Evolutionary conservation across 2,888 invertebrate species (phyloP).

Genomic region (Autographa pulchrina): DNA sequence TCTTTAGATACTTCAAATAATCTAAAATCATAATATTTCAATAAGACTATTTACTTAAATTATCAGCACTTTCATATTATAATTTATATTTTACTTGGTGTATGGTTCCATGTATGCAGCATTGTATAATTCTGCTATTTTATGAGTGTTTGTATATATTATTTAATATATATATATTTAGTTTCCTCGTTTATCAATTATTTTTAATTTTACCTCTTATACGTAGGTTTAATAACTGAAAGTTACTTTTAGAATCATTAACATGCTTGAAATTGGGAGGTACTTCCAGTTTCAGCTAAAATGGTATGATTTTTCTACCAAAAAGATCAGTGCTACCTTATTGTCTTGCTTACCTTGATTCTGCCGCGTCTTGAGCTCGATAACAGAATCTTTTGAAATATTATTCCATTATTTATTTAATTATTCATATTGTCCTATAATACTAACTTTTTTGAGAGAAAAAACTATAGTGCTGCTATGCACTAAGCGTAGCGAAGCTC

Average conservation of each 20-base stretch:
- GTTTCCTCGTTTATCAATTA: conserved; percentile 36
- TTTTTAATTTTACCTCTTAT: conserved; percentile 45
- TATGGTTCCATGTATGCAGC: conserved; percentile 45
- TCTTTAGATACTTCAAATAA: neutral
- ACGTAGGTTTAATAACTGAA: conserved; percentile 7
- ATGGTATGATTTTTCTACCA: neutral
- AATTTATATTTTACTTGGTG: conserved; percentile 33
- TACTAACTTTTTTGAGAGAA: no score
- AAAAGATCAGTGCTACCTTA: neutral
- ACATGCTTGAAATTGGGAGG: neutral
- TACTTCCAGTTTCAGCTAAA: neutral
- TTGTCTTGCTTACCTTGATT: neutral
- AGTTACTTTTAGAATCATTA: neutral
- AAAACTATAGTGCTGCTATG: no score
- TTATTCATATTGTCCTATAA: no score
- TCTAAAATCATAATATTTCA: neutral
- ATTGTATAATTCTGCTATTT: conserved; percentile 21
- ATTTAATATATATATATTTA: conserved; percentile 46
- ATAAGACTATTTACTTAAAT: conserved; percentile 1
- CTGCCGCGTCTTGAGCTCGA: neutral
- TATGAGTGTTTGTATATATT: conserved; percentile 42
- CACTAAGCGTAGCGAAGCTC: no score
- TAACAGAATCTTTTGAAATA: neutral
- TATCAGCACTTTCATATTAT: conserved; percentile 29
- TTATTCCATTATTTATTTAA: neutral